phyloP scores from a whole-genome alignment of 2,113 vertebrate species.

The Pseudorasbora parva region DNA sequence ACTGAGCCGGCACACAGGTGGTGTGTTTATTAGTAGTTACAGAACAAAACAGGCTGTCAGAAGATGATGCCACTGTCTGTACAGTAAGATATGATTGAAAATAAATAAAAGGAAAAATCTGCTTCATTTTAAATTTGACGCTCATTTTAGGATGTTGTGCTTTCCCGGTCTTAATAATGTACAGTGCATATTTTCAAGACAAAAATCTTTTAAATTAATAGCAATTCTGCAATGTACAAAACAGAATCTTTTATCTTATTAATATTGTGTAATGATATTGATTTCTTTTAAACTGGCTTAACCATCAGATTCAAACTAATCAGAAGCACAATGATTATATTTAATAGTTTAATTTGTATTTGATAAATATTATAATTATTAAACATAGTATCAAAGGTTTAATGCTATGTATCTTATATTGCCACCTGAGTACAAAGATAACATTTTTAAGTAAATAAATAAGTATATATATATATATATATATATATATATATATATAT shows the following conservation, averaged over 20 bases:
- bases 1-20: not conserved
- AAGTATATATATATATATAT: not conserved
- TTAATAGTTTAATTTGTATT: no score
- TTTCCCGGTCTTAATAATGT: not conserved
- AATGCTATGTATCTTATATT: not conserved
- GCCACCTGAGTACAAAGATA: no score
- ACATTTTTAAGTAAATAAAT: not conserved
- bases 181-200: not conserved
- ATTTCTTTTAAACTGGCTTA: not conserved
- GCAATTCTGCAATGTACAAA: not conserved
- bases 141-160: not conserved
- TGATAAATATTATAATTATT: not conserved
- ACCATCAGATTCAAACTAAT: not conserved
- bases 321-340: no score
- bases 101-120: not conserved
- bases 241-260: not conserved
- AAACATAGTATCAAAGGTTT: not conserved
- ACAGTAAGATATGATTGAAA: not conserved
- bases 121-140: not conserved
- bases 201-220: not conserved
- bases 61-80: not conserved
- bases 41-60: not conserved
- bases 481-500: not conserved
- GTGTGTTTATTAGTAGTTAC: slow-evolving; percentile 2
- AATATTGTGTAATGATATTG: not conserved